phyloP scores from a whole-genome alignment of 2,797 vertebrate genomes.

The Morus bassanus region DNA sequence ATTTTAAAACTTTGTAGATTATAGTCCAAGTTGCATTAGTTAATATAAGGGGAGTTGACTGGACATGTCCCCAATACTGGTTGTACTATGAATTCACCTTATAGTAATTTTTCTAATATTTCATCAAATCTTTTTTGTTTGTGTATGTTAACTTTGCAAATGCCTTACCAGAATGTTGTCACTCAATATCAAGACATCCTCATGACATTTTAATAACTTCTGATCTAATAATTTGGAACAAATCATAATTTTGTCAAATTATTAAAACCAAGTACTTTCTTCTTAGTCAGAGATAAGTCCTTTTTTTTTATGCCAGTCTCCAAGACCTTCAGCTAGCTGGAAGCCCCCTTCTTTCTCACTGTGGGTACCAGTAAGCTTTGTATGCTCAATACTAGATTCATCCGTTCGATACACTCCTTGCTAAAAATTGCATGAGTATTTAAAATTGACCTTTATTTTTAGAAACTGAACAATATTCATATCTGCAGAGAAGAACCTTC shows the following conservation, averaged over 20 bases:
- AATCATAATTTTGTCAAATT: neutral
- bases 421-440: neutral
- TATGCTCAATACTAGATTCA: neutral
- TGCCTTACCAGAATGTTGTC: neutral
- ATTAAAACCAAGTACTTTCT: neutral
- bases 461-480: neutral
- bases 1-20: neutral
- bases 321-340: neutral
- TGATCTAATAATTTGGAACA: neutral
- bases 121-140: neutral
- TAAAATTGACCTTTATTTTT: slow-evolving; percentile 8
- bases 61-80: neutral
- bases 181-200: neutral
- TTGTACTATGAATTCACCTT: neutral
- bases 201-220: neutral
- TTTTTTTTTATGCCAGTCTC: neutral
- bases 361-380: neutral
- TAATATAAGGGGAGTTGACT: neutral
- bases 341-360: neutral
- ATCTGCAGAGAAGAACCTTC: neutral
- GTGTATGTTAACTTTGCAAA: neutral
- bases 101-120: neutral
- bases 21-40: neutral
- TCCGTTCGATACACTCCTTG: neutral
- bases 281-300: neutral